phyloP scores from a whole-genome alignment of 1,140 invertebrate species.

The Psilanteris sp. region DNA sequence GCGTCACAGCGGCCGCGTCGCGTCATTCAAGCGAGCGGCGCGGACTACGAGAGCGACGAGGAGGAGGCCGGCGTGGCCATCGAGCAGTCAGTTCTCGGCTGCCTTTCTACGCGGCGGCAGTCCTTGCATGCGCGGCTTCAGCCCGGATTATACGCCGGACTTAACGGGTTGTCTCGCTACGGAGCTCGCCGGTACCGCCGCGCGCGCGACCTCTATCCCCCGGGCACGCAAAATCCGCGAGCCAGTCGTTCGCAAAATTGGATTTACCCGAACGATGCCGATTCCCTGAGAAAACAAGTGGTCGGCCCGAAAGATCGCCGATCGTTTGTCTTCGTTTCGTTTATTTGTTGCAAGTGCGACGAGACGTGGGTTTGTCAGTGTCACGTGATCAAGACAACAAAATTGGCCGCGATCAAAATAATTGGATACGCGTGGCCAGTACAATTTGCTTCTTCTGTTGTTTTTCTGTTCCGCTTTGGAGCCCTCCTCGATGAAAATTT shows the following conservation, averaged over 20 bases:
- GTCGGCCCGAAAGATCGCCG: too few species aligned
- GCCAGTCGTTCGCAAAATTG: slow-evolving; percentile 8
- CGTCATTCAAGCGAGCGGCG: slow-evolving; percentile 68
- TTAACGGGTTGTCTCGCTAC: slow-evolving; percentile 66
- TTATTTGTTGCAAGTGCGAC: too few species aligned
- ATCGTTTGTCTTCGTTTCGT: too few species aligned
- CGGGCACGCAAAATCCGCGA: slow-evolving; percentile 2
- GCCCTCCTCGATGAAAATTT: slow-evolving; percentile 41
- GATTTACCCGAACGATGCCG: slow-evolving; percentile 14
- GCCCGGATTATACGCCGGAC: slow-evolving; percentile 70
- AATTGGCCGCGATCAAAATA: too few species aligned
- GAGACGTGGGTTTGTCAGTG: too few species aligned
- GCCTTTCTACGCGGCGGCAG: slow-evolving; percentile 77
- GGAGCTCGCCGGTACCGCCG: slow-evolving; percentile 7
- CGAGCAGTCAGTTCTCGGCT: slow-evolving; percentile 81
- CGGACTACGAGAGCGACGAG: slow-evolving; percentile 61
- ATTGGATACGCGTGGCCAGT: too few species aligned
- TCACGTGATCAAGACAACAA: too few species aligned
- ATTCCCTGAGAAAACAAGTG: too few species aligned
- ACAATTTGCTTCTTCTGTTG: too few species aligned
- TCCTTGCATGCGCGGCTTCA: slow-evolving; percentile 70
- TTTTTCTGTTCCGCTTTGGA: slow-evolving; percentile 4
- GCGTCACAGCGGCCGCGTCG: slow-evolving; percentile 76
- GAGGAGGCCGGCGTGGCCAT: slow-evolving; percentile 57
- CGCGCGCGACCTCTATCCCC: slow-evolving; percentile 23